phyloP scores from a whole-genome alignment of 2,797 vertebrate species.

The Manis pentadactyla region DNA sequence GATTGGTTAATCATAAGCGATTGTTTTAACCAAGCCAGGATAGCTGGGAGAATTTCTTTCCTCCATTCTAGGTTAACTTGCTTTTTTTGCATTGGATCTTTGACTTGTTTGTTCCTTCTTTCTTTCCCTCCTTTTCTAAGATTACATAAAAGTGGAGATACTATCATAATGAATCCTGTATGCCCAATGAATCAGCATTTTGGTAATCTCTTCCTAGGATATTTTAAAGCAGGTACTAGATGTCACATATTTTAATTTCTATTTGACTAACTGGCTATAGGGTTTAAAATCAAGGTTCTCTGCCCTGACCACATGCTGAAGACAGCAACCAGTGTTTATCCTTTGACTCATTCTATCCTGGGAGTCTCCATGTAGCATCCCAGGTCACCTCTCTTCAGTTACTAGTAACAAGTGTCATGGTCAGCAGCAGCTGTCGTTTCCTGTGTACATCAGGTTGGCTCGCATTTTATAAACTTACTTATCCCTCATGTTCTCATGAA shows the following conservation, averaged over 20 bases:
- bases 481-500: background rate
- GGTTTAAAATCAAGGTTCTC: background rate
- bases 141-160: background rate
- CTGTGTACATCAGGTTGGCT: background rate
- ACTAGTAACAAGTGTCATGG: background rate
- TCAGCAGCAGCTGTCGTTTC: background rate
- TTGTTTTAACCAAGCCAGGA: background rate
- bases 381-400: background rate
- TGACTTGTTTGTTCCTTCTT: background rate
- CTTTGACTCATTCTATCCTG: background rate
- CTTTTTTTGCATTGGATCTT: background rate
- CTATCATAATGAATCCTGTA: background rate
- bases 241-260: slow-evolving; percentile 31
- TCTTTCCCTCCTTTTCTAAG: background rate
- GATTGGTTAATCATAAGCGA: background rate
- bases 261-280: background rate
- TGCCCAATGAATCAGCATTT: background rate
- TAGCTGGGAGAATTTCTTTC: background rate
- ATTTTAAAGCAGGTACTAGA: background rate
- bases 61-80: background rate
- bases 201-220: background rate
- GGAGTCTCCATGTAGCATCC: background rate
- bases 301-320: background rate
- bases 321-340: background rate
- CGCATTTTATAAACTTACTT: background rate